Evolutionary conservation across 2,888 invertebrate genomes (phyloP).

Genomic region (Apodemia zela): DNA sequence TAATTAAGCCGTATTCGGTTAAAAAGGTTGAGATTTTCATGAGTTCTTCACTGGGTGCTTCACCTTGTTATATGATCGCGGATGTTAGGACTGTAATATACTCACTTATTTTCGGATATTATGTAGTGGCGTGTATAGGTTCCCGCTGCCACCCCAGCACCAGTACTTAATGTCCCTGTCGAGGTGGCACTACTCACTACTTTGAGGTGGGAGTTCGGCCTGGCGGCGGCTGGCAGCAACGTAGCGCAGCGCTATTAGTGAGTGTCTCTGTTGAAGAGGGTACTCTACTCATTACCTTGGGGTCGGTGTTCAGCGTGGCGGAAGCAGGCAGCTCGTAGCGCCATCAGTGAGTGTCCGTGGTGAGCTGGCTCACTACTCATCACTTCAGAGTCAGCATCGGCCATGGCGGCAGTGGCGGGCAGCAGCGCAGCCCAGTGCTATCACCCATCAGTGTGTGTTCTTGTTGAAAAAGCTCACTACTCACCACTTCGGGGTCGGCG

Average conservation of each 20-base stretch:
- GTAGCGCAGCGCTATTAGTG: constrained; percentile 63
- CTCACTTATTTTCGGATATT: too few species aligned
- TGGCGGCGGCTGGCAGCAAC: constrained; percentile 46
- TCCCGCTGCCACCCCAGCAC: too few species aligned
- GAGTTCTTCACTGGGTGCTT: too few species aligned
- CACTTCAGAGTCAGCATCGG: constrained; percentile 65
- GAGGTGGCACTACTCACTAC: constrained; percentile 43
- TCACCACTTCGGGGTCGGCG: constrained; percentile 66
- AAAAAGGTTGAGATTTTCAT: too few species aligned
- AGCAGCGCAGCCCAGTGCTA: constrained; percentile 31
- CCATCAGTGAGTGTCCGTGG: background rate
- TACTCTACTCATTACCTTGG: constrained; percentile 53
- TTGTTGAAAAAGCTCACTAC: constrained; percentile 5
- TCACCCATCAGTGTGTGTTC: background rate
- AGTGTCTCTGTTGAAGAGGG: too few species aligned
- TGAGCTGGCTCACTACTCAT: constrained; percentile 36
- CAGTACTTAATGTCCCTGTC: background rate
- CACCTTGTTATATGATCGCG: too few species aligned
- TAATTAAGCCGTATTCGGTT: too few species aligned
- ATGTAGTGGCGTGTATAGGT: too few species aligned
- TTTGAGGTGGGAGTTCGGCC: constrained; percentile 59
- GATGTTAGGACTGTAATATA: too few species aligned
- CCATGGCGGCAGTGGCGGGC: constrained; percentile 47
- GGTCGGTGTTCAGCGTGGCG: constrained; percentile 52
- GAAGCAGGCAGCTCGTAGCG: constrained; percentile 40